Evolutionary conservation across 2,888 invertebrate species (phyloP).

Genomic region (Diadromus collaris): DNA sequence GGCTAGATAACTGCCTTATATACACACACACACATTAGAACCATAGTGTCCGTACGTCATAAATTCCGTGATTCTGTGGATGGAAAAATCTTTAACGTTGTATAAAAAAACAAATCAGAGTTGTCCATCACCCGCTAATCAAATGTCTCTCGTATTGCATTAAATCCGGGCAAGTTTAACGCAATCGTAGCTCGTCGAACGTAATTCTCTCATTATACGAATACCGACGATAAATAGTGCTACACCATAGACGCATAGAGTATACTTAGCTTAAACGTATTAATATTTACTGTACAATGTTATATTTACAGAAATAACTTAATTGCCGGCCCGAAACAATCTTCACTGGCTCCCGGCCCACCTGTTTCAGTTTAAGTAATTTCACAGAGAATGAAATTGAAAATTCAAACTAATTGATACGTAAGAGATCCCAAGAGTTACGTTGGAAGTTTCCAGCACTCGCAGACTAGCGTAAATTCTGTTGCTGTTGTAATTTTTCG

Average conservation of each 20-base stretch:
- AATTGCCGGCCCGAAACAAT: constrained; percentile 42
- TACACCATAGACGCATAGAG: constrained; percentile 20
- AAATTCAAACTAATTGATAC: constrained; percentile 39
- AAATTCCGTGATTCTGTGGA: constrained; percentile 54
- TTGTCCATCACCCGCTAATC: constrained; percentile 4
- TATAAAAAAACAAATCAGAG: constrained; percentile 45
- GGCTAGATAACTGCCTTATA: neutral
- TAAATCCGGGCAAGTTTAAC: neutral
- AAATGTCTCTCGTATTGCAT: constrained; percentile 16
- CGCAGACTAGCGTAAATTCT: constrained; percentile 57
- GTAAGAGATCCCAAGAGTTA: constrained; percentile 58
- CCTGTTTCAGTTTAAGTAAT: constrained; percentile 21
- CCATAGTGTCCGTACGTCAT: constrained; percentile 21
- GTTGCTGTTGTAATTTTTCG: constrained; percentile 2
- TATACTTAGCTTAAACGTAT: constrained; percentile 36
- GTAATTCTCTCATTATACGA: constrained; percentile 35
- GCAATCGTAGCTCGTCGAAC: neutral
- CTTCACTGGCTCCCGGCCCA: constrained; percentile 8
- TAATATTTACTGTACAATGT: constrained; percentile 53
- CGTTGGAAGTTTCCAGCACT: constrained; percentile 53
- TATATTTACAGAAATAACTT: constrained; percentile 66
- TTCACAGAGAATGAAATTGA: constrained; percentile 22
- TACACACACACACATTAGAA: constrained; percentile 52
- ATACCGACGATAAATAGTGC: constrained; percentile 21
- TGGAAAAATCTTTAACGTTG: constrained; percentile 53